These are phyloP conservation scores for Cynodonichthys magdalenae DNA, from an alignment of 2,797 vertebrate genomes.

Conservation along the genomic window DNA sequence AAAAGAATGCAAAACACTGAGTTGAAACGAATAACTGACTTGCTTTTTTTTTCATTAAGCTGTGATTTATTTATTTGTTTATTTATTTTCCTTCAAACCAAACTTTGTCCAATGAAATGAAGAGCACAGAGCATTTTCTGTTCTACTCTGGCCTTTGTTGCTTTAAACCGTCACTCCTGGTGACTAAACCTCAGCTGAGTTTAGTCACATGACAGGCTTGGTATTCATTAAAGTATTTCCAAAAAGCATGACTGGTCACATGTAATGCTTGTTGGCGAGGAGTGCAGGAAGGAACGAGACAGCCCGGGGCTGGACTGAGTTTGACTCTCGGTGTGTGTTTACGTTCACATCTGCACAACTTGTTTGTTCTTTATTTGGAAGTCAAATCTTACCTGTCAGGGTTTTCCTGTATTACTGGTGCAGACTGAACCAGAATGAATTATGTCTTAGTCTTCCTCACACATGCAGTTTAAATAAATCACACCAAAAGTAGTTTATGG, in stretches of 20 bases:
- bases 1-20: no score
- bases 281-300: slow-evolving; percentile 20
- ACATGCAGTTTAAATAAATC: no score
- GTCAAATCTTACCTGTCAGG: slow-evolving; percentile 23
- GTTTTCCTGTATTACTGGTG: slow-evolving; percentile 10
- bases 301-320: not conserved
- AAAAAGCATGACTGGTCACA: slow-evolving; percentile 76
- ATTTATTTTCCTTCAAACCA: no score
- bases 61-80: no score
- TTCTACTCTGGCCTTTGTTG: slow-evolving; percentile 1
- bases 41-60: no score
- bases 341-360: slow-evolving; percentile 10
- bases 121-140: not conserved
- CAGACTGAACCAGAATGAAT: slow-evolving; percentile 1
- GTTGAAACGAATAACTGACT: no score
- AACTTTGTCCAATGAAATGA: no score
- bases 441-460: no score
- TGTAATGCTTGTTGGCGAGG: slow-evolving; percentile 52
- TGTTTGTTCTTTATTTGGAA: slow-evolving; percentile 40
- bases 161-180: slow-evolving; percentile 20
- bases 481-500: no score
- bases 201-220: slow-evolving; percentile 50
- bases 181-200: slow-evolving; percentile 55
- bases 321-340: slow-evolving; percentile 4
- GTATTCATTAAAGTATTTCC: slow-evolving; percentile 62